Base-by-base conservation (phyloP, 2,113 vertebrate genomes). In the Cygnus atratus region DNA sequence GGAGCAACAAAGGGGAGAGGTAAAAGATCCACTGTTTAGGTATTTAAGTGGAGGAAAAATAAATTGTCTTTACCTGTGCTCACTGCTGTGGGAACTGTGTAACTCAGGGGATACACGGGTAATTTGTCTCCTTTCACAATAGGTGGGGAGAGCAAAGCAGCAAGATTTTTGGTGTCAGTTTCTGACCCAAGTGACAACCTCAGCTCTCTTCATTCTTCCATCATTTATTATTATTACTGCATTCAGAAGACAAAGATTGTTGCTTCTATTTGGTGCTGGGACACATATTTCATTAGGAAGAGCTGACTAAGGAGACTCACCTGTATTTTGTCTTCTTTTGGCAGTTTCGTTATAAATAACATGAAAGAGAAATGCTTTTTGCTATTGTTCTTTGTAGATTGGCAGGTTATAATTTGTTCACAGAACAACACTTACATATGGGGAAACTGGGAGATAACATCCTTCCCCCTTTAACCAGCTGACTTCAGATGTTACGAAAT, bases 401-500 rank as follows among this genome's bases (percentile, higher is more conserved):
- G 46, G 33, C 24, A 70, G 15, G 13, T 41, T 92, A 28, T 63
- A 81, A 59, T 94, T 89, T 1, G 1, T 86, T 71, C 33, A 25
- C 29, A 39, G 26, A 90, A 57, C 24, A 70, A 57, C 24, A 28
- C 4, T 74, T 88, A 16, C 8, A 50, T 58, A 24, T 79, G 21
- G 31, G 13, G 28, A 74, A 86, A 59, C 12, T 46, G 35, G 71
- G 24, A 82, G 63, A 80, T 62, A 94, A 39, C 29, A 10, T 62
- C 41, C 33, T 88, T 68, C 10, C 13, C 15, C 16, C 16, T 79
- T 84, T 79, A 75, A 50, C 29, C 1, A 0, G 39, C 59, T 92
- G 79, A 88, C 28, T 88, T 80, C 18, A 86, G 63, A 74, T 44
- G 44, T 95, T 92, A 70, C 22, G 72, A 94, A 92, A 90, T 39